These are phyloP conservation scores for Equus quagga DNA, from an alignment of 2,113 vertebrate species.

Conservation along the genomic window DNA sequence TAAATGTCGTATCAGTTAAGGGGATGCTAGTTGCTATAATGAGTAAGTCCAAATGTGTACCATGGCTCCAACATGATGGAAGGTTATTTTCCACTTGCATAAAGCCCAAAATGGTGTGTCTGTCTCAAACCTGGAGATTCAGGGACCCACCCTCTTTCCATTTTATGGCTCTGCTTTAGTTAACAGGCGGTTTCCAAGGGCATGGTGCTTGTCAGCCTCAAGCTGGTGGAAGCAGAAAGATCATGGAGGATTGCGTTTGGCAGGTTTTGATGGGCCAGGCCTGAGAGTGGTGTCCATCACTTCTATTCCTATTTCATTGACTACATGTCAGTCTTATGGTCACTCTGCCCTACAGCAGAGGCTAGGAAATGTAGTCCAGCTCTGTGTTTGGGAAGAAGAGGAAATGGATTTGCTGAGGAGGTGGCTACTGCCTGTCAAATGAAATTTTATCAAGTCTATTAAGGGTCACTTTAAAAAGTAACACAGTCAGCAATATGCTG, in stretches of 20 bases:
- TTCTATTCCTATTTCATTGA: not conserved
- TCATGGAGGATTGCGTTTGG: fast-evolving
- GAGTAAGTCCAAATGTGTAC: not conserved
- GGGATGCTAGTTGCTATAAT: not conserved
- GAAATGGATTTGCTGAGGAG: not conserved
- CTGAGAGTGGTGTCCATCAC: not conserved
- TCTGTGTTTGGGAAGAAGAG: not conserved
- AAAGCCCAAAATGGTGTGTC: not conserved
- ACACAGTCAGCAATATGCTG: not conserved
- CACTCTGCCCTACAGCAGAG: not conserved
- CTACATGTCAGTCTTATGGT: fast-evolving
- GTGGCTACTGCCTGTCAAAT: not conserved
- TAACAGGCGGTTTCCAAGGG: not conserved
- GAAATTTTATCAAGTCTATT: not conserved
- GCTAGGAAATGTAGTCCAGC: not conserved
- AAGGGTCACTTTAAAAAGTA: not conserved
- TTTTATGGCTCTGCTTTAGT: not conserved
- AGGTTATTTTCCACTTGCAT: not conserved
- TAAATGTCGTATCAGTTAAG: not conserved
- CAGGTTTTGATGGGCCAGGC: not conserved
- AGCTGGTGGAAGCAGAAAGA: not conserved
- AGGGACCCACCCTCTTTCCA: not conserved
- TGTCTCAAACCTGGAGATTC: not conserved
- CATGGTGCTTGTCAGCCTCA: not conserved
- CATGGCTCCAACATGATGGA: fast-evolving